Conservation (phyloP, 2,888 invertebrate species). For the Ephialtes manifestator region DNA sequence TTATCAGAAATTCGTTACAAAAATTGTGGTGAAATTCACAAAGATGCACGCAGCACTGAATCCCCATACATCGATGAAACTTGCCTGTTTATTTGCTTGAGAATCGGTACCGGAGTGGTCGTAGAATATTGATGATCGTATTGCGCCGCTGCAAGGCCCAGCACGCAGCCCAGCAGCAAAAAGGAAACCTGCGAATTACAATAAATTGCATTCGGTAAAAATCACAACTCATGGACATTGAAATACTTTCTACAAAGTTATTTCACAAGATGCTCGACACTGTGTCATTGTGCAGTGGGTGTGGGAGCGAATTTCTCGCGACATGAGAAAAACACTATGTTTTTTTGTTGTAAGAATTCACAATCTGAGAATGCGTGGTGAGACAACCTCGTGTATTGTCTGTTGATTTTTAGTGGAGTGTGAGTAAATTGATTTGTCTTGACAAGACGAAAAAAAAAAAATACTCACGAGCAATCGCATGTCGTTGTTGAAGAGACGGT, state of each 20-base stretch:
- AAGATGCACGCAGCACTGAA: not conserved
- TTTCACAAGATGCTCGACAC: conserved; percentile 7
- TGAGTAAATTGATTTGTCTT: not conserved
- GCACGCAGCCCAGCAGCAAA: conserved; percentile 74
- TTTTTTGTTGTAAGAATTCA: conserved; percentile 8
- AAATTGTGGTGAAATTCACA: too few species aligned
- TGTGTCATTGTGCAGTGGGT: conserved; percentile 7
- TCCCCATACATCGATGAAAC: conserved; percentile 51
- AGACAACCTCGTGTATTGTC: not conserved
- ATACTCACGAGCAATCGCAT: conserved; percentile 83
- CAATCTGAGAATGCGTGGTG: not conserved
- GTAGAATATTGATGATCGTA: conserved; percentile 81
- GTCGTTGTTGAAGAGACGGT: conserved; percentile 79
- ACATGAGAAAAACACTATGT: not conserved
- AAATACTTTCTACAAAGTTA: conserved; percentile 34
- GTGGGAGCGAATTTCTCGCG: conserved; percentile 16
- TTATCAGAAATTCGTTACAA: too few species aligned
- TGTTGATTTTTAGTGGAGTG: not conserved
- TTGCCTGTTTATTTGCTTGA: conserved; percentile 94
- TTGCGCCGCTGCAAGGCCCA: conserved; percentile 78
- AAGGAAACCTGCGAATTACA: conserved; percentile 76
- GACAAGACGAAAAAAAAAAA: conserved; percentile 43
- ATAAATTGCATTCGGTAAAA: conserved; percentile 36
- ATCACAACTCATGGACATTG: conserved; percentile 23
- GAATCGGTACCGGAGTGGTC: conserved; percentile 91